Conservation (phyloP, 2,797 vertebrate genomes). For the Pantherophis vulpinus region DNA sequence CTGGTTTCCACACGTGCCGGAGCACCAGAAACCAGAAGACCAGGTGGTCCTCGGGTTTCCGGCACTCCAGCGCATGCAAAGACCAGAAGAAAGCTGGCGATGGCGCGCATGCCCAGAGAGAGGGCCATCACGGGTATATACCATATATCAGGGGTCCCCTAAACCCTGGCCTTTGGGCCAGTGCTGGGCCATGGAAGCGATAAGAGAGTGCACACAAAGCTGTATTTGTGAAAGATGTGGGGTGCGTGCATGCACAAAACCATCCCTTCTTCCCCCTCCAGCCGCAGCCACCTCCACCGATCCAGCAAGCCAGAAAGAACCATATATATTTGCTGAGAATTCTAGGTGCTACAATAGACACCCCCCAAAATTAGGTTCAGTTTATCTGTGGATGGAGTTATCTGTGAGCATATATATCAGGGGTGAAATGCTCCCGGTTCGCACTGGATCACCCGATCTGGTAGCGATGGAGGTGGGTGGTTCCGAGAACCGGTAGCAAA, state of each 20-base stretch:
- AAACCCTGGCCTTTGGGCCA: not conserved
- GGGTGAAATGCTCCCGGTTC: too few species aligned
- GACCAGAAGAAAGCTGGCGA: too few species aligned
- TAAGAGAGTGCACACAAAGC: fast-evolving
- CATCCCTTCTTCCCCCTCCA: not conserved
- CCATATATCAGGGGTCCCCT: not conserved
- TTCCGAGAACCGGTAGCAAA: too few species aligned
- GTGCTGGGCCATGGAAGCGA: not conserved
- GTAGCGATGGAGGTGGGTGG: too few species aligned
- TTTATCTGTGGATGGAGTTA: not conserved
- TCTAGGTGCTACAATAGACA: not conserved
- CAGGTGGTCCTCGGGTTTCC: too few species aligned
- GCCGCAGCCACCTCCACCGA: not conserved
- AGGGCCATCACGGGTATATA: not conserved
- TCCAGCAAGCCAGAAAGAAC: not conserved
- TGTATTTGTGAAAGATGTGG: not conserved
- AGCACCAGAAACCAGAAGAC: too few species aligned
- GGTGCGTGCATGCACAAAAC: not conserved
- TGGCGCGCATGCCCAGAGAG: too few species aligned
- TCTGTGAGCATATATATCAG: not conserved
- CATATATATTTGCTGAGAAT: not conserved
- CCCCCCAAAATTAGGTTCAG: not conserved
- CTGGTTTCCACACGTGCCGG: too few species aligned
- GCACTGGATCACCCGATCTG: too few species aligned
- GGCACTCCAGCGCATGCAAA: too few species aligned